These are phyloP conservation scores for Zeugodacus cucurbitae DNA, from an alignment of 1,140 invertebrate species.

Conservation along the genomic window DNA sequence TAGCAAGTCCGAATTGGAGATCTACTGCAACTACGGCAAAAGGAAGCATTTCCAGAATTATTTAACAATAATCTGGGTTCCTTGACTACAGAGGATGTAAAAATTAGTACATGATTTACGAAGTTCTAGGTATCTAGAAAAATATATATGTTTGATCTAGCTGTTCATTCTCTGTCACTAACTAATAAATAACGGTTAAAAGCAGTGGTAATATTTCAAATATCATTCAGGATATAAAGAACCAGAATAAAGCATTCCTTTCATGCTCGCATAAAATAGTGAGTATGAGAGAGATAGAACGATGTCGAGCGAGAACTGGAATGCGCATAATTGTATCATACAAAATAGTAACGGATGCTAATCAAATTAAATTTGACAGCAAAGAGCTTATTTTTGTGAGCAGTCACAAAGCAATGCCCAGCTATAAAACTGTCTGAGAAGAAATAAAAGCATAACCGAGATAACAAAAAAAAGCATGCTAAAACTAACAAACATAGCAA, in stretches of 20 bases:
- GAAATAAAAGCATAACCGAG: not conserved
- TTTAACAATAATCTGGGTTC: no score
- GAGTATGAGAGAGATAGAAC: not conserved
- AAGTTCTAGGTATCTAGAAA: no score
- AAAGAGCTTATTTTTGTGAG: not conserved
- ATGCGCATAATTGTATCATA: not conserved
- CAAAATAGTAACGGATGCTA: slow-evolving; percentile 17
- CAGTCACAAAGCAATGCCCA: not conserved
- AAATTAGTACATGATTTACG: no score
- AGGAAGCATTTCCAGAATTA: no score
- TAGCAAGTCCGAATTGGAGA: no score
- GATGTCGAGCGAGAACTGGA: not conserved
- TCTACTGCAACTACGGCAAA: no score
- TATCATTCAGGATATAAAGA: no score
- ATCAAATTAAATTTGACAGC: slow-evolving; percentile 26
- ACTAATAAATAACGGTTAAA: no score
- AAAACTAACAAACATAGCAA: not conserved
- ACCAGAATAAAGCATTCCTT: not conserved
- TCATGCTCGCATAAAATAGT: not conserved
- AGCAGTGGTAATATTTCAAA: no score
- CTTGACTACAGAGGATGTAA: no score
- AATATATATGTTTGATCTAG: no score
- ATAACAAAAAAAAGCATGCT: not conserved
- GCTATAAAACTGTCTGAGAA: not conserved
- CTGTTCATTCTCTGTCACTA: no score